Base-by-base conservation (phyloP, 2,113 vertebrate species). In the Proteles cristata region DNA sequence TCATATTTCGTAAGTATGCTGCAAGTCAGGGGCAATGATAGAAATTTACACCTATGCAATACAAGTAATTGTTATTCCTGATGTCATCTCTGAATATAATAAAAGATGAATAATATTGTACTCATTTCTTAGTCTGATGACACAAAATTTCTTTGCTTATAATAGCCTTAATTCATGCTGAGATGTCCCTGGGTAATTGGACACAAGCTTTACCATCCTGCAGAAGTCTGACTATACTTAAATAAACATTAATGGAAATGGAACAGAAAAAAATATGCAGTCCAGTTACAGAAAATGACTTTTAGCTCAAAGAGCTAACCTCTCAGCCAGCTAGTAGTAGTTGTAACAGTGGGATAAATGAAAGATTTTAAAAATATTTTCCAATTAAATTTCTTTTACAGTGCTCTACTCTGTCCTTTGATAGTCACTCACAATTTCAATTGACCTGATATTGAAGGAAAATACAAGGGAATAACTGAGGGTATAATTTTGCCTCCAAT, bases 331-430 rank as follows among this genome's bases (percentile, higher is more conserved):
- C 7, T 85, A 19, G 77, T 92, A 31, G n/a, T 82, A 82, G 93
- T 91, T 96, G 14, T 97, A 53, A 96, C 35, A 77, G 74, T 68
- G n/a, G n/a, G 11, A 31, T 45, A 96, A 96, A 96, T 74, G 53
- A 35, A 48, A 53, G 7, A 31, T n/a, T 93, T 48, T 21, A 92
- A 39, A 39, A 39, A 55, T 58, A 7, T 4, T 93, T 28, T 11
- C 73, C 77, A 88, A 53, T 94, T 97, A 88, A 86, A 81, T 69
- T 91, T 76, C 0, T 83, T 90, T 86, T 76, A 65, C 8, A 74
- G 11, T 31, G 33, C 3, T 19, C 66, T 77, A 65, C 33, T 90
- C 33, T 89, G 35, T 73, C 74, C 50, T 86, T 88, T 73, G 66
- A 65, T 85, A 55, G 10, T 26, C 26, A 74, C 55, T 84, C 19